A percentile compares a stretch with the other conserved stretches of the same genome.
phyloP scores from a whole-genome alignment of 2,113 vertebrate species.

The Xenus cinereus region DNA sequence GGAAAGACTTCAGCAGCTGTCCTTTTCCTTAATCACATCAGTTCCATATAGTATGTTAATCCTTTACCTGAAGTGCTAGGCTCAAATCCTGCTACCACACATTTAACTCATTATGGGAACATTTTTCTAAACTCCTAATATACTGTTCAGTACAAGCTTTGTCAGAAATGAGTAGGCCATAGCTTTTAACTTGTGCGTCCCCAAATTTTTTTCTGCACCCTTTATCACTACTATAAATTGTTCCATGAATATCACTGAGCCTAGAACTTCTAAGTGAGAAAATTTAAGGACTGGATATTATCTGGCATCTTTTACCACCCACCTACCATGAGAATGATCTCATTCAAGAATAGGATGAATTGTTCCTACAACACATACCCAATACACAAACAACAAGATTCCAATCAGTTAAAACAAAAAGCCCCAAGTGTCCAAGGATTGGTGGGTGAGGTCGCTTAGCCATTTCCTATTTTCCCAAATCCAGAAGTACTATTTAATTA shows the following conservation, averaged over 20 bases:
- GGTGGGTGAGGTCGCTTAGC: not conserved
- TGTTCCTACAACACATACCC: not conserved
- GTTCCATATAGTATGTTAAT: not conserved
- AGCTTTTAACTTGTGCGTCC: not conserved
- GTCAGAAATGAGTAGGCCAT: not conserved
- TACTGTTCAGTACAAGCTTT: not conserved
- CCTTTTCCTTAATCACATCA: not conserved
- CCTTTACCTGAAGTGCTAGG: not conserved
- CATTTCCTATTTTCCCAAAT: not conserved
- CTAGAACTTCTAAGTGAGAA: not conserved
- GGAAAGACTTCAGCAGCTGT: not conserved
- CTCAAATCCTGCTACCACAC: not conserved
- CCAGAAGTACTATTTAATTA: not conserved
- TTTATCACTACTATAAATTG: not conserved
- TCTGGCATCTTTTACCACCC: not conserved
- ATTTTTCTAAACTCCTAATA: not conserved
- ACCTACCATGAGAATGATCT: not conserved
- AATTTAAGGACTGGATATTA: not conserved
- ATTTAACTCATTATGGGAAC: not conserved
- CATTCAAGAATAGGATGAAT: not conserved
- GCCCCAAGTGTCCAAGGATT: not conserved
- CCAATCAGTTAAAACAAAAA: not conserved
- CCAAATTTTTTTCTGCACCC: not conserved
- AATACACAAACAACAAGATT: not conserved
- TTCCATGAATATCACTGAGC: not conserved